Evolutionary conservation across 2,113 vertebrate genomes (phyloP), one percentile per base, ranked within the genome.

Genomic region (Hiodon alosoides): DNA sequence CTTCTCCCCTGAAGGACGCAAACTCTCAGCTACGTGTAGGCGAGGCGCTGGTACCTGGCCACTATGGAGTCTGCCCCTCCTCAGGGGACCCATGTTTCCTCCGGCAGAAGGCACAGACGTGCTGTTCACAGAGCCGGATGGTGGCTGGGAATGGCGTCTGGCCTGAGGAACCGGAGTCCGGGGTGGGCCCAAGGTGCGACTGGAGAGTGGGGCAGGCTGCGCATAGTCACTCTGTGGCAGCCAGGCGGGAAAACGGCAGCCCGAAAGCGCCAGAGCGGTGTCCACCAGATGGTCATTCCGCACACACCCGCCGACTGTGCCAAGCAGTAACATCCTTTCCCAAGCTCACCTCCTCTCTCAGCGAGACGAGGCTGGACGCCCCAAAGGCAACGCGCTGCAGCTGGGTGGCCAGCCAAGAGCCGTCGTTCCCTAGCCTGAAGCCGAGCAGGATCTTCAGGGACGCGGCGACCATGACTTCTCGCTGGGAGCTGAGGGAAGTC

Each of bases 391-490:
- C 91, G 64, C 88, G 77, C 11, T 93, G 90, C 81, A 93, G 90
- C 74, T 82, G 76, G 76, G 79, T 81, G 0, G 17, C 76, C 74
- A 84, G 88, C 7, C 85, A 81, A 7, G 92, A 89, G 73, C 79
- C 55, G 74, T 66, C 3, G 53, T 75, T 17, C 13, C 71, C 9
- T 79, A 72, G 16, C 76, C n/a, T 50, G 67, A 74, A 7, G 14
- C 58, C 1, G 64, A 0, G 73, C 76, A 67, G 0, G 58, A 88
- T 72, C 64, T 94, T 87, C 16, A 92, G 86, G 78, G 94, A 97
- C 69, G 87, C 80, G 3, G 95, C 92, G 76, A 97, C 95, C 52
- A 95, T 98, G 94, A 98, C 94, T 0, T 90, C 90, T 10, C 77
- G 82, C 78, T 90, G 76, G 31, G 90, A 83, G 55, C 75, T 90